These are phyloP conservation scores for Embiotoca jacksoni DNA, from an alignment of 2,113 vertebrate genomes.

Conservation along the genomic window DNA sequence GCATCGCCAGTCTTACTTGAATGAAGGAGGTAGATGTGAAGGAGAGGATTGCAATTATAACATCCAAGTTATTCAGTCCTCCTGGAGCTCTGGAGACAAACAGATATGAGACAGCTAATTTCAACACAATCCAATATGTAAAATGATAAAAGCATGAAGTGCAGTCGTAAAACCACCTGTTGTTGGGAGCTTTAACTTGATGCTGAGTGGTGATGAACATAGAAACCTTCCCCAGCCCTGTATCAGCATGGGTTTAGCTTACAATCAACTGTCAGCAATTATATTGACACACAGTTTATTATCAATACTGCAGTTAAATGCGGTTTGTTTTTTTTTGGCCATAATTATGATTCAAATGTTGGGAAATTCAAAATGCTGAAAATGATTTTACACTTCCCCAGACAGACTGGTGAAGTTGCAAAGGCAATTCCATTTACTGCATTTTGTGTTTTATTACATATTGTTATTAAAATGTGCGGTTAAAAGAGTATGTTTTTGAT, in stretches of 20 bases:
- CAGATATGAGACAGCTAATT: not conserved
- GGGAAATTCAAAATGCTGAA: no score
- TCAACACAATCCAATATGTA: constrained; percentile 10
- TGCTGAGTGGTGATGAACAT: not conserved
- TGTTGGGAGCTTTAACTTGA: constrained; percentile 2
- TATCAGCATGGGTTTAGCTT: not conserved
- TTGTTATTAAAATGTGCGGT: no score
- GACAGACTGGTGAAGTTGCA: no score
- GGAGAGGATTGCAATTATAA: not conserved
- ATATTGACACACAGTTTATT: not conserved
- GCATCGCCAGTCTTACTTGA: constrained; percentile 1
- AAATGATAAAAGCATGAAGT: not conserved
- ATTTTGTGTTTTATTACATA: no score
- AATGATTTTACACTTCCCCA: no score
- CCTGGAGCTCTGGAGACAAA: constrained; percentile 19
- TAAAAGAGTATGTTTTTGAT: no score
- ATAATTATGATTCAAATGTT: no score
- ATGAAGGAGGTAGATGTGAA: constrained; percentile 46
- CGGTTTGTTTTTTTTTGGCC: no score
- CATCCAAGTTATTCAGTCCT: constrained; percentile 1
- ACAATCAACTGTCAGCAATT: not conserved
- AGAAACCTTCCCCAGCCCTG: not conserved
- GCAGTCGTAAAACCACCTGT: not conserved
- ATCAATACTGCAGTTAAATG: no score
- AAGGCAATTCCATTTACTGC: no score